Evolutionary conservation across 2,888 invertebrate genomes (phyloP), one percentile per base, ranked within the genome.

Genomic region (Metacarcinus magister): DNA sequence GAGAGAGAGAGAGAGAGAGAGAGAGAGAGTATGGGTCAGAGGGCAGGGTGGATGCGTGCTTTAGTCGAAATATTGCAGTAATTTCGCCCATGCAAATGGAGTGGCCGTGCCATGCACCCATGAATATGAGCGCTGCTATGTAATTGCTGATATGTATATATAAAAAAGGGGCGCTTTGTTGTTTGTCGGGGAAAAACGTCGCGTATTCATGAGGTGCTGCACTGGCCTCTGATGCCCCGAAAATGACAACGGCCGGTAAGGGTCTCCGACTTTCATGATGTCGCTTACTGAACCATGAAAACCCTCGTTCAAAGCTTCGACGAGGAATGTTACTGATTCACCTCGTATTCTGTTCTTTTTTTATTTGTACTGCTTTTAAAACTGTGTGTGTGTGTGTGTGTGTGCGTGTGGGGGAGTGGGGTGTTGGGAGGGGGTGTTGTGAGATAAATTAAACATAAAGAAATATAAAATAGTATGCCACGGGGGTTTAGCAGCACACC

Each of bases 91-190:
- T 82, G 82, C 82, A 82, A 82, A 82, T 82, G 82, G 82, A 82
- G 82, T 32, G 82, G 32, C 82, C 82, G 82, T 82, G 32, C 28
- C 82, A 82, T 82, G 82, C 82, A 82, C 28, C 28, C 82, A 82
- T 82, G 82, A 82, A 82, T 82, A 82, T 82, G 82, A 82, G 82
- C 28, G 82, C 82, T 82, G 82, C 82, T 82, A 32, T 82, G 82
- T 82, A 82, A 82, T 82, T 82, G 82, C 82, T 82, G 82, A 82
- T 82, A 82, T 82, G 82, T 82, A 7, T 82, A 82, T 82, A n/a
- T 67, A 67, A 32, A 82, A 82, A 82, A 32, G 10, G 7, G 5
- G 19, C 82, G 82, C 82, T 82, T 82, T 82, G 82, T 82, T 82
- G 82, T 82, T 82, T 82, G 82, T 82, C 32, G 28, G 82, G 7